These are phyloP conservation scores for Agelaius phoeniceus DNA, from an alignment of 2,113 vertebrate genomes.

Conservation along the genomic window DNA sequence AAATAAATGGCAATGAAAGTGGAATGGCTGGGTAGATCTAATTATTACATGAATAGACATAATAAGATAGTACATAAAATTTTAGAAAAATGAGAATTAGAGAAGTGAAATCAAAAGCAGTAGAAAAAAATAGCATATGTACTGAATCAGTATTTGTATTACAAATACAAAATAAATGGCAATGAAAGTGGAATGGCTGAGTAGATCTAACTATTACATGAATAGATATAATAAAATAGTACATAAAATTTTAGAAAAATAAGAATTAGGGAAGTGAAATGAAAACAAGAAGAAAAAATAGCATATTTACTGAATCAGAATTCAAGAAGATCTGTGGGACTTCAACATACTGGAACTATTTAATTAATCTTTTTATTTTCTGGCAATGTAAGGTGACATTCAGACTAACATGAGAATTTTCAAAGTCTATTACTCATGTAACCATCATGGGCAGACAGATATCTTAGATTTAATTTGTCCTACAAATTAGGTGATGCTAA, in stretches of 20 bases:
- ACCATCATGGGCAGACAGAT: neutral
- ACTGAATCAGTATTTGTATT: neutral
- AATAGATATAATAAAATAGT: neutral
- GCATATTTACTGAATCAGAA: neutral
- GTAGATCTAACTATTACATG: neutral
- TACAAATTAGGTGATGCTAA: neutral
- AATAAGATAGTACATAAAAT: neutral
- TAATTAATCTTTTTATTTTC: neutral
- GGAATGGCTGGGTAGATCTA: neutral
- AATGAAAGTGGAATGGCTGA: neutral
- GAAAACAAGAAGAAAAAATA: neutral
- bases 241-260: neutral
- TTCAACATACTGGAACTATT: neutral
- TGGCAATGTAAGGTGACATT: neutral
- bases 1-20: neutral
- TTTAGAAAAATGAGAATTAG: neutral
- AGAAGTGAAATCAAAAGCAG: neutral
- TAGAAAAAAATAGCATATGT: neutral
- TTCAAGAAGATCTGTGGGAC: neutral
- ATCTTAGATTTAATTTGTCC: neutral
- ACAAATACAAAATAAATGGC: neutral
- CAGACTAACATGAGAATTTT: neutral
- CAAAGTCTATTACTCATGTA: accelerated
- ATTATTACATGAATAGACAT: neutral
- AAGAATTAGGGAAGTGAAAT: neutral